Base-by-base conservation (phyloP, 2,888 invertebrate genomes). In the Galeruca laticollis region DNA sequence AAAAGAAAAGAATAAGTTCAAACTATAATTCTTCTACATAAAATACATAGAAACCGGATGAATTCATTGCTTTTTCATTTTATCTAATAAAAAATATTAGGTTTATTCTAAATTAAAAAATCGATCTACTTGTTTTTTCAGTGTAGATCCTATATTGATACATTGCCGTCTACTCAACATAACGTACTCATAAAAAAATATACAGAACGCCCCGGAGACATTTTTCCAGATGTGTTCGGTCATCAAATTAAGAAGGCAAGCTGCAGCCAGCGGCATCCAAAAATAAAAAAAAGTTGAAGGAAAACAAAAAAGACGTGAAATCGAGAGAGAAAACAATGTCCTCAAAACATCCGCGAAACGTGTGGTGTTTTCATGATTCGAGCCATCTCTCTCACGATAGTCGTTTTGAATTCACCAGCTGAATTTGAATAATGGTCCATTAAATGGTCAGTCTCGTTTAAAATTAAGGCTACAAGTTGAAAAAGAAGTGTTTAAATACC, bases 271-370 rank as follows among this genome's bases (percentile, higher is more conserved):
- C 15, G 47, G 47, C 47, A 9, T 47, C 47, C 18, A 15, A 47
- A 47, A 47, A 15, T 15, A 47, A 47, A 47, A 47, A 18, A 47
- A 6, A 11, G 15, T 8, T 9, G 13, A 31, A 54, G 26, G n/a
- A 54, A 54, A 54, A 54, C 31, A 31, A 31, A n/a, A 54, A 26
- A 26, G 26, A 31, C 54, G 31, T 54, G 26, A 54, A 54, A 31
- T 54, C 31, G n/a, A 26, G 54, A 54, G 54, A 31, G 54, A 54
- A 54, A 54, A 47, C 60, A 60, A 60, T 47, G 31, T 47, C 47
- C 15, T 60, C 43, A 60, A 60, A 60, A 60, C 47, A 60, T 60
- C 43, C 47, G 40, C 40, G 60, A 47, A 60, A 60, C 60, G 60
- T 60, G 60, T 13, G 18, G 43, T 40, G 43, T 15, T n/a, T 60